Evolutionary conservation across 2,888 invertebrate species (phyloP).

Genomic region (Sinelater perroti): DNA sequence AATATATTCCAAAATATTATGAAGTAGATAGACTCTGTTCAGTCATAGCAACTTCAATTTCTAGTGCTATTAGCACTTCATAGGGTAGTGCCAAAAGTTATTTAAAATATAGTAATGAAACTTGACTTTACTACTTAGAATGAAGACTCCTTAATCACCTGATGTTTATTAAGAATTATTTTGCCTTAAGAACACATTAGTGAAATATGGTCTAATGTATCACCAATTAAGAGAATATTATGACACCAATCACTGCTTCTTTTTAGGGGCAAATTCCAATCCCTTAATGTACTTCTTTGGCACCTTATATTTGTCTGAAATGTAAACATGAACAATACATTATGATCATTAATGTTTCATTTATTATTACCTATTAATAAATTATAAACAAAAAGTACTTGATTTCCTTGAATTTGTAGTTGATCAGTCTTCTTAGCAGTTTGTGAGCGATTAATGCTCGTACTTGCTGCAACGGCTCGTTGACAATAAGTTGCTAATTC

Average conservation of each 20-base stretch:
- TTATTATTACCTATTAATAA: conserved; percentile 52
- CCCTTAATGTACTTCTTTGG: conserved; percentile 80
- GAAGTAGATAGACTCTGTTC: no score
- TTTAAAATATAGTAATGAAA: no score
- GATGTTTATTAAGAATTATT: no score
- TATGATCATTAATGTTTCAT: not conserved
- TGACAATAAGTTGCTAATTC: conserved; percentile 86
- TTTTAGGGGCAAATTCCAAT: conserved; percentile 78
- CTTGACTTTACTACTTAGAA: no score
- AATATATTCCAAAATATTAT: no score
- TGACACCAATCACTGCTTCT: conserved; percentile 69
- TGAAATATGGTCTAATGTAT: no score
- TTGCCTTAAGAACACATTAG: no score
- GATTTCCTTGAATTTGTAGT: conserved; percentile 91
- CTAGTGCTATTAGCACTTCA: no score
- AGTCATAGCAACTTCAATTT: no score
- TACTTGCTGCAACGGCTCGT: conserved; percentile 86
- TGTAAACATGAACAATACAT: not conserved
- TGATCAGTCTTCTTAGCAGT: conserved; percentile 78
- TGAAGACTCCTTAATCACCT: no score
- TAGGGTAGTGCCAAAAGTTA: no score
- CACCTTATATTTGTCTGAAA: conserved; percentile 79
- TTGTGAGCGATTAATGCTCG: conserved; percentile 74
- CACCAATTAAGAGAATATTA: no score
- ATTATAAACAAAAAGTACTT: conserved; percentile 67